Evolutionary conservation across 2,888 invertebrate genomes (phyloP), one percentile per base, ranked within the genome.

Genomic region (Scelioninae gen. 2): DNA sequence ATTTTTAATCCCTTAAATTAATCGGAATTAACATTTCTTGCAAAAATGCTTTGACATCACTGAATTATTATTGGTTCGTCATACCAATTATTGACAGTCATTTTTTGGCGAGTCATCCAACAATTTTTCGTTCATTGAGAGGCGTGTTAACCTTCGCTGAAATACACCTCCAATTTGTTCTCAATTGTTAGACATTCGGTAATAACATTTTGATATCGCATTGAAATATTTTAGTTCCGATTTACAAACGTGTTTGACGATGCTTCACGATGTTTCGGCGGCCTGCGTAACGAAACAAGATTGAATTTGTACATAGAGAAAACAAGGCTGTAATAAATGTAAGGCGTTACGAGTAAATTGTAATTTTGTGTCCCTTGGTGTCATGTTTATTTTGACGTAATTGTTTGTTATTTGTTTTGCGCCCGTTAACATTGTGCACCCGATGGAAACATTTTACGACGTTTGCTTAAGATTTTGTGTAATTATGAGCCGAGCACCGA

Each of bases 311-410:
- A 74, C 31, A 75, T 75, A 75, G 72, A 65, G 72, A 75, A 67
- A 75, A 73, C 58, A 72, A 70, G 73, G 75, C 75, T 75, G 73
- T 73, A 75, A 73, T 70, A 72, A 61, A 58, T 69, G 65, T 75
- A 75, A 75, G 69, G 11, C 25, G 58, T 72, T 65, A 60, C 60
- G 35, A 72, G 58, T 60, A 33, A 60, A 60, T 52, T 64, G 52
- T 58, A 33, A 58, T 63, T 46, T 60, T 48, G 50, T 64, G 43
- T 70, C 55, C 25, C 57, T 70, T 15, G 33, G 43, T 70, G 70
- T 70, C 41, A 57, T 45, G 41, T 55, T 70, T 13, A 50, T 6
- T 63, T 53, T 45, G 18, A 60, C 5, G 11, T 60, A 33, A 37
- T 31, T 33, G 33, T 52, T 50, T 63, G 52, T 64, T 71, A 11